Base-by-base conservation (phyloP, 2,113 vertebrate species). In the Oxygymnocypris stewartii region DNA sequence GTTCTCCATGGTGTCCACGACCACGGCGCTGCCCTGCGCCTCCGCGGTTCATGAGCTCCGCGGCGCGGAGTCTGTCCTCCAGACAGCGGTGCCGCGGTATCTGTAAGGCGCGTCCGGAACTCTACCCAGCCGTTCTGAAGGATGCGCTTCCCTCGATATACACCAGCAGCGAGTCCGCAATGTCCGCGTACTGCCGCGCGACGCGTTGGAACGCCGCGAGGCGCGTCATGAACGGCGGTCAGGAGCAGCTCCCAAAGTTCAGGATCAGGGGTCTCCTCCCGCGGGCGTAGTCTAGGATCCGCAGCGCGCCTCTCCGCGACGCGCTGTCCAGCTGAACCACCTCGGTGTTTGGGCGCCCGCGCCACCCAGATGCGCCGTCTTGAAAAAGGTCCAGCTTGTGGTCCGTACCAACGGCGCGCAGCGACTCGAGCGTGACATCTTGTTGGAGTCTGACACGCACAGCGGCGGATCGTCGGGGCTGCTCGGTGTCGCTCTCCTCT, bases 161-260 rank as follows among this genome's bases (percentile, higher is more conserved):
- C 73, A 99, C 96, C 89, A 99, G 96, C 88, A 99, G 93, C 82
- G 97, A 99, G 96, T 99, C 98, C 16, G 97, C 98, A 89, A 98
- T 95, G 94, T 96, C 96, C 88, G 95, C 94, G 95, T 97, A 98
- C 92, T 96, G 96, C 90, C 95, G 91, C 82, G 96, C 97, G 91
- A 99, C 95, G 93, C 97, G 96, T 92, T 95, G 96, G 92, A 98
- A 99, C 89, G 98, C 96, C 89, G 96, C 92, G 94, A 99, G 95
- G 74, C 98, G 98, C 94, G 96, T 98, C 98, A 99, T 99, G 94
- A 99, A 99, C 31, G 98, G 98, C 51, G 98, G 98, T 99, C 98
- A 99, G 96, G 97, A 99, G 95, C 97, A 99, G 95, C 98, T 99
- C 88, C 98, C 98, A 90, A 99, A 99, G 93, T 99, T 99, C 47